Base-by-base conservation (phyloP, 2,113 vertebrate genomes). In the Antennarius striatus region DNA sequence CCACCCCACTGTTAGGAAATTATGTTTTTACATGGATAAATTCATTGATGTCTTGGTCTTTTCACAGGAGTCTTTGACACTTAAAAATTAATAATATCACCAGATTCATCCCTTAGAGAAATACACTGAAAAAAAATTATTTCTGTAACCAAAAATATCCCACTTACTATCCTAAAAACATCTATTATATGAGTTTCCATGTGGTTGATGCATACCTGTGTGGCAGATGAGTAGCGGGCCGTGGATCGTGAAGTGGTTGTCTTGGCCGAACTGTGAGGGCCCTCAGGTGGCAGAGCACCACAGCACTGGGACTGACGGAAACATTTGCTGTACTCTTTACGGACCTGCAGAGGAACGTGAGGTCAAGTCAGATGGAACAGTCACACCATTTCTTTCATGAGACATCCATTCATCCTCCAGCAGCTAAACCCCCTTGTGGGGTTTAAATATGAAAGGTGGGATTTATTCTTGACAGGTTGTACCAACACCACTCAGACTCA, bases 261-360 rank as follows among this genome's bases (percentile, higher is more conserved):
- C 88, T 99, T 99, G 79, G 93, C 95, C 4, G 95, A 94, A 46
- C 94, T 95, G 91, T 99, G 98, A 43, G 98, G 91, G 76, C 94
- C 96, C 85, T 99, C 97, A 0, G 95, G 90, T 0, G 96, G 95
- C 51, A 98, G 91, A 1, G 94, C 91, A 0, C 95, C 93, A 36
- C 98, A 98, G 91, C 98, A 99, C 71, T 97, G 95, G 0, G 96
- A 96, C 88, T 98, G 96, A 77, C 96, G 91, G 90, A 99, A 96
- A 89, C 98, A 99, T 86, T 98, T 99, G 85, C 95, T 95, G 57
- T 98, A 99, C 73, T 99, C 97, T 87, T 99, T 99, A 47, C 97
- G 96, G 65, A 99, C 98, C 98, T 99, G 74, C 55, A 9, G 58
- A 48, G 54, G 62, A 63, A 47, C 32, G 56, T 59, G 36, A 61